A percentile compares a stretch with the other conserved stretches of the same genome.
Evolutionary conservation across 1,140 invertebrate species (phyloP).

Genomic region (Orius laevigatus): DNA sequence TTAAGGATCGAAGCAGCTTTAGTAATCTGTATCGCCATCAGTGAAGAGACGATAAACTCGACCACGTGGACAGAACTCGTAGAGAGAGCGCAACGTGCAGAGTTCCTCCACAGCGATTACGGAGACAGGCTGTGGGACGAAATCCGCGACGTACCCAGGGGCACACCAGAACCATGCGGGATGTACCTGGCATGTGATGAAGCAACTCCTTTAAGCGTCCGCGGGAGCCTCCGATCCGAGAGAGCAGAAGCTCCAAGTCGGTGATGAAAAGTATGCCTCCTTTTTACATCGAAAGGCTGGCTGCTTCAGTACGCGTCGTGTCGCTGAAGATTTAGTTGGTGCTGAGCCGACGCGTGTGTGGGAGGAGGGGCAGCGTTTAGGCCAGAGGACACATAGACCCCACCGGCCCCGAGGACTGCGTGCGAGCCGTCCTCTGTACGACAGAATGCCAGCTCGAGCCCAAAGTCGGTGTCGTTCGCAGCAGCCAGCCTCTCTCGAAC

Average conservation of each 20-base stretch:
- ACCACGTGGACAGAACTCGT: neutral
- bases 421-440: conserved; percentile 2
- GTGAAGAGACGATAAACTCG: neutral
- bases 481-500: too few species aligned
- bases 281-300: conserved; percentile 19
- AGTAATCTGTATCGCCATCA: neutral
- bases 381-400: neutral
- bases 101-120: conserved; percentile 8
- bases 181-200: conserved; percentile 23
- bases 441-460: neutral
- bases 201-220: conserved; percentile 24
- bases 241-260: conserved; percentile 20
- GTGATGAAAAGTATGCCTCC: conserved; percentile 22
- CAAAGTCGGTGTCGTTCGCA: too few species aligned
- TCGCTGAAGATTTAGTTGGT: neutral
- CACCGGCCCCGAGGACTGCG: neutral
- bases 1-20: conserved; percentile 1
- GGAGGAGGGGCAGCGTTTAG: neutral
- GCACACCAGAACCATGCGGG: conserved; percentile 19
- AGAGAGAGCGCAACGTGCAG: neutral
- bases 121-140: conserved; percentile 23
- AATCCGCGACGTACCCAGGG: conserved; percentile 22
- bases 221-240: conserved; percentile 16
- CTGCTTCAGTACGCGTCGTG: neutral
- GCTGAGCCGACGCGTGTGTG: neutral